Percentiles rank a stretch among this genome's conserved stretches.
Evolutionary conservation across 2,888 invertebrate genomes (phyloP).

Genomic region (Ophion ventricosus): DNA sequence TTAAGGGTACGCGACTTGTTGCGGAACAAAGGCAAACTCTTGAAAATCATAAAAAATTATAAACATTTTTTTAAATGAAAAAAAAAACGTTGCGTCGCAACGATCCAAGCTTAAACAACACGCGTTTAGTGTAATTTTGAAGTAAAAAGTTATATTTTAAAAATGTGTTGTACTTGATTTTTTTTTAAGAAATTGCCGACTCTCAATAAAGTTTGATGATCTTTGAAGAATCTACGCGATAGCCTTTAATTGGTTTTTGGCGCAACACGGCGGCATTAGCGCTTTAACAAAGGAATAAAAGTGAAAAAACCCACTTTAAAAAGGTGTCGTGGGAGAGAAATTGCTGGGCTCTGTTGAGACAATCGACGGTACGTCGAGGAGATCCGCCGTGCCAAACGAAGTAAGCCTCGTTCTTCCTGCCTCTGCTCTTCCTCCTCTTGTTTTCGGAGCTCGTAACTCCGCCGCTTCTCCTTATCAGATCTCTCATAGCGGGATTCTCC

Average conservation of each 20-base stretch:
- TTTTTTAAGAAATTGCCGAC: too few species aligned
- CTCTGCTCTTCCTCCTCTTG: slow-evolving; percentile 72
- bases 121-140: too few species aligned
- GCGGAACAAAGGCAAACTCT: too few species aligned
- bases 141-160: too few species aligned
- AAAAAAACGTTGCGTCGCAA: background rate
- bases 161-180: too few species aligned
- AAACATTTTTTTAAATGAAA: background rate
- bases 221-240: too few species aligned
- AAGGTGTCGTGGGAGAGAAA: slow-evolving; percentile 79
- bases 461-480: slow-evolving; percentile 80
- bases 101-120: too few species aligned
- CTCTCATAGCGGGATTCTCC: slow-evolving; percentile 86
- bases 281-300: too few species aligned
- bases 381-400: slow-evolving; percentile 84
- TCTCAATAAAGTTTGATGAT: too few species aligned
- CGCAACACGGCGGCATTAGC: too few species aligned
- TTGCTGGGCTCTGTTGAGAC: slow-evolving; percentile 82
- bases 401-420: slow-evolving; percentile 74
- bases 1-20: background rate
- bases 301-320: slow-evolving; percentile 82
- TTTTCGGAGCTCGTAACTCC: slow-evolving; percentile 69
- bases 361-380: slow-evolving; percentile 83
- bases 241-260: too few species aligned
- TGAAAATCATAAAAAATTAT: background rate